Percentiles rank a stretch among this genome's conserved stretches.
These are phyloP conservation scores for Conchocele bisecta DNA, from an alignment of 2,888 invertebrate genomes.

Conservation along the genomic window DNA sequence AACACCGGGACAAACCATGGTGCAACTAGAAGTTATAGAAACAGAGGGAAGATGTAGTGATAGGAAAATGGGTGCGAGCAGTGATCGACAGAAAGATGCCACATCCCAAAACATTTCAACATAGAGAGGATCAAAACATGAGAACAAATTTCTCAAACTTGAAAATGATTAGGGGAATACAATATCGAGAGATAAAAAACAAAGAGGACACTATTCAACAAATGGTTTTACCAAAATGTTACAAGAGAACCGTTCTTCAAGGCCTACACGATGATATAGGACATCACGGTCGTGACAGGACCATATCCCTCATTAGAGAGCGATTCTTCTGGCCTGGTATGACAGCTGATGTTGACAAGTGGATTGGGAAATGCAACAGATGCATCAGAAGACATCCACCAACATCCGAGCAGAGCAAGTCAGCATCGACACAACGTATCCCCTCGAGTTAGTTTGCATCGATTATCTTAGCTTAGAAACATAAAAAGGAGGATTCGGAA, in stretches of 20 bases:
- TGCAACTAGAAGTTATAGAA: not conserved
- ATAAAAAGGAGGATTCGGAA: constrained; percentile 11
- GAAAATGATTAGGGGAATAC: not conserved
- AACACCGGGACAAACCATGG: not conserved
- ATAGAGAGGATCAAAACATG: not conserved
- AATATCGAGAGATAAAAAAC: constrained; percentile 1
- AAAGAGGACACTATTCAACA: not conserved
- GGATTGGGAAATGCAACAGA: not conserved
- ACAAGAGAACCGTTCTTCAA: not conserved
- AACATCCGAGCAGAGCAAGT: not conserved
- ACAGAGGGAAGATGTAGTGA: not conserved
- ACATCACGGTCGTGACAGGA: constrained; percentile 9
- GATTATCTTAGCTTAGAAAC: constrained; percentile 31
- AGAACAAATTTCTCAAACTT: constrained; percentile 2
- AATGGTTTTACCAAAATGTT: not conserved
- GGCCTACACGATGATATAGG: constrained; percentile 10
- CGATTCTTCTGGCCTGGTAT: constrained; percentile 22
- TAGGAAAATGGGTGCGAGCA: not conserved
- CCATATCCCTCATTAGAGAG: not conserved
- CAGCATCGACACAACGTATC: constrained; percentile 9
- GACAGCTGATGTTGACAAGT: constrained; percentile 4
- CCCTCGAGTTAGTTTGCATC: constrained; percentile 17
- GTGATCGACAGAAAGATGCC: not conserved
- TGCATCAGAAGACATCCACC: constrained; percentile 2
- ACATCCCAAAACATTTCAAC: not conserved